Evolutionary conservation across 1,140 invertebrate genomes (phyloP), one percentile per base, ranked within the genome.

Genomic region (Penaeus japonicus): DNA sequence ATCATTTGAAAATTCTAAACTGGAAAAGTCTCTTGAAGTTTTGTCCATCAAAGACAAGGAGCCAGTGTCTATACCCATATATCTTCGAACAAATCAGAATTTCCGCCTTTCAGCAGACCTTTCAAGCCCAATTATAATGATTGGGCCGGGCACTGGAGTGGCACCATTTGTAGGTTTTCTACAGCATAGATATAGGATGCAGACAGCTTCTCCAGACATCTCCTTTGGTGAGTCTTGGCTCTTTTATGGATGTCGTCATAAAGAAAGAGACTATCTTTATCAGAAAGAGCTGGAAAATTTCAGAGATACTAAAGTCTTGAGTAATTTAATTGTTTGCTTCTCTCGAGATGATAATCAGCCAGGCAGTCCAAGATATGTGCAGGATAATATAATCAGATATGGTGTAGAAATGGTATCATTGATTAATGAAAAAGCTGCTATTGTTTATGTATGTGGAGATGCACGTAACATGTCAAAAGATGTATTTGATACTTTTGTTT

Each of bases 101-200:
- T 96, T 95, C 92, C 92, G 91, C 88, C 95, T 93, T 91, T 94
- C 92, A 91, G 92, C 91, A 89, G 94, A 94, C 93, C 91, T 92
- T 89, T 92, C 88, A 91, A 92, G 77, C 91, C 95, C 96, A 59
- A 92, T 96, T 55, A 94, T 98, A 89, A 94, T 98, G 92, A 95
- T 98, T 89, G 96, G 95, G 7, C 95, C 96, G 87, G 97, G 97
- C 22, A 97, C 96, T 54, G 97, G 96, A 20, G 92, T 97, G 32
- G 95, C 97, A 15, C 97, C 97, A 2, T 98, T 97, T 91, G 91
- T 94, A 47, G 93, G 93, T 18, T 94, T 93, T 86, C 89, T 94
- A n/a, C 92, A 94, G 91, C 94, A 95, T 91, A 93, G 94, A 86
- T 30, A 91, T 88, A 86, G 92, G 85, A 91, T 91, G 59, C 91